Evolutionary conservation across 2,888 invertebrate species (phyloP).

Genomic region (Caenorhabditis virilis): DNA sequence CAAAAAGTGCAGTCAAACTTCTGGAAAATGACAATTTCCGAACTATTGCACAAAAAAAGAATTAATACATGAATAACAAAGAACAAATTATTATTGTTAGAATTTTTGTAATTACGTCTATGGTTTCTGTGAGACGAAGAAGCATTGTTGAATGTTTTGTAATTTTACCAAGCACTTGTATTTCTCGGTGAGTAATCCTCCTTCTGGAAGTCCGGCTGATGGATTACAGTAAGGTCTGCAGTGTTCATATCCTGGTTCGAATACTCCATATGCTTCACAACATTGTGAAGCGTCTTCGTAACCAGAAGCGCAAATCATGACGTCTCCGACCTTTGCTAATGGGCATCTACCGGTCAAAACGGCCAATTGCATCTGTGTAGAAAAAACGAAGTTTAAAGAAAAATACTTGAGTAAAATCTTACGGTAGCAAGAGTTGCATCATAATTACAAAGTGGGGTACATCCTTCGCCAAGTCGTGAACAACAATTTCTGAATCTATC

Average conservation of each 20-base stretch:
- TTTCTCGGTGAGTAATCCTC: constrained; percentile 66
- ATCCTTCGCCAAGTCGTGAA: constrained; percentile 63
- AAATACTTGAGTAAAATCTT: constrained; percentile 13
- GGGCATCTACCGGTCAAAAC: constrained; percentile 67
- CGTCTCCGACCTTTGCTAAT: constrained; percentile 64
- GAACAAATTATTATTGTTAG: constrained; percentile 11
- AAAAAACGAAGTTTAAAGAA: constrained; percentile 5
- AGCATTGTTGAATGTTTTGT: constrained; percentile 64
- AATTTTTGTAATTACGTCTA: constrained; percentile 25
- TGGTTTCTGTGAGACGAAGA: constrained; percentile 66
- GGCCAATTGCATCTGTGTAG: constrained; percentile 64
- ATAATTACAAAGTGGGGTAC: constrained; percentile 64
- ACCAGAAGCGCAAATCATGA: constrained; percentile 68
- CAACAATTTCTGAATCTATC: constrained; percentile 67
- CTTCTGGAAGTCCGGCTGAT: constrained; percentile 64
- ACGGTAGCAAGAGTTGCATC: constrained; percentile 65
- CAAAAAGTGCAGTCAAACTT: not conserved
- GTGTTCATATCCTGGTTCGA: constrained; percentile 67
- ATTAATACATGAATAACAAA: constrained; percentile 4
- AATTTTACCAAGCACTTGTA: constrained; percentile 67
- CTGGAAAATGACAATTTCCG: not conserved
- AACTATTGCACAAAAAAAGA: constrained; percentile 23
- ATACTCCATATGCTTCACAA: constrained; percentile 65
- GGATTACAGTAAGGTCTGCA: constrained; percentile 68
- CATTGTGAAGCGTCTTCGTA: constrained; percentile 66